Base-by-base conservation (phyloP, 1,140 invertebrate species). In the Drosophila novamexicana region DNA sequence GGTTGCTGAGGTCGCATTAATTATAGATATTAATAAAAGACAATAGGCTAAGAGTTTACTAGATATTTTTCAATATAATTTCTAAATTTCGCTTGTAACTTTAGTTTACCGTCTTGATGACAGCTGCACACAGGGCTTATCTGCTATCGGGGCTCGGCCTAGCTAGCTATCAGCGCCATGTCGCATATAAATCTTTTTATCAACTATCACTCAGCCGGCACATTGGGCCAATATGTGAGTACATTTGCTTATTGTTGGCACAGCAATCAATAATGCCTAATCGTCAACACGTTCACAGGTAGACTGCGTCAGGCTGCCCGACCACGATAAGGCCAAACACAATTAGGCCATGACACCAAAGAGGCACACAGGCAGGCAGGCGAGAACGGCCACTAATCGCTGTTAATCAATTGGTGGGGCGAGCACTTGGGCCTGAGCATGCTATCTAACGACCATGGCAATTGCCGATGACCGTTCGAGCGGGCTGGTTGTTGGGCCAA, bases 211-310 rank as follows among this genome's bases (percentile, higher is more conserved):
- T 42, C 39, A 9, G 36, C 36, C 18, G 18, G n/a, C 7, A 9
- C 12, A 42, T 3, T 34, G 44, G 14, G 7, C 64, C 16, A 56
- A 56, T 59, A 53, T 37, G 58, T 63, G 50, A 57, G 59, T 22
- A 56, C 34, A 14, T 77, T 68, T 36, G 10, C 32, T 7, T 59
- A 54, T 54, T 68, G 82, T 73, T 79, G 64, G 37, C 65, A 54
- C 14, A 67, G 22, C 70, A 82, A 83, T 82, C 65, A 83, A 82
- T 82, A 79, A 63, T 70, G 50, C 42, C 45, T 68, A 67, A 72
- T 47, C 32, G 54, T 42, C 45, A 29, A 58, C 63, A 59, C 69
- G 18, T 72, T 66, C 63, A n/a, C 63, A 72, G 63, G 16, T 66
- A 37, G 7, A 10, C 12, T 18, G 12, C 44, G 10, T 37, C 32